These are phyloP conservation scores for Cariama cristata DNA, from an alignment of 2,113 vertebrate genomes.

Conservation along the genomic window DNA sequence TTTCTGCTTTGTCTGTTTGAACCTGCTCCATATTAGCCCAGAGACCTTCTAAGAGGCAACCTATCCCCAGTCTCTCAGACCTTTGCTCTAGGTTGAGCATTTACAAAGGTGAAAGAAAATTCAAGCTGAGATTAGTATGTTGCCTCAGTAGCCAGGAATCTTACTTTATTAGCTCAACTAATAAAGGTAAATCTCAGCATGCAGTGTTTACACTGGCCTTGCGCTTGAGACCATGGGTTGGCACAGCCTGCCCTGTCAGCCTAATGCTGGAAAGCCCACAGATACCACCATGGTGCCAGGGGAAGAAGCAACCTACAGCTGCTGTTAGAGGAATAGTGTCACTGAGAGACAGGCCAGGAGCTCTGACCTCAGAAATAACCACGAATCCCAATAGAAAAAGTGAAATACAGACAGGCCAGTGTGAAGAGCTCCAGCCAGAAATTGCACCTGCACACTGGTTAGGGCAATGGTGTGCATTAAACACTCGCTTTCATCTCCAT, in stretches of 20 bases:
- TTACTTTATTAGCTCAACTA: neutral
- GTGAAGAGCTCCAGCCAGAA: neutral
- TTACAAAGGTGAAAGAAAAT: slow-evolving; percentile 7
- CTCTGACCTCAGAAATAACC: neutral
- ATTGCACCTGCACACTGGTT: neutral
- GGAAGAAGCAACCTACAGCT: neutral
- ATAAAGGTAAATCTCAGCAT: neutral
- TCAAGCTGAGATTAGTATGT: neutral
- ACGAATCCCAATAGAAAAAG: neutral
- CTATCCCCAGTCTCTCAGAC: neutral
- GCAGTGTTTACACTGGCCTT: neutral
- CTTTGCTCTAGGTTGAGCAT: neutral
- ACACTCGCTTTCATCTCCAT: neutral
- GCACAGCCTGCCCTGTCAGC: neutral
- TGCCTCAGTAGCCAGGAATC: neutral
- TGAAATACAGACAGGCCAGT: neutral
- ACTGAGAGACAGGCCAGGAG: neutral
- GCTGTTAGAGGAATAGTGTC: neutral
- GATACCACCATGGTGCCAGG: neutral
- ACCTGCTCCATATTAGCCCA: neutral
- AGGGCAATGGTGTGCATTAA: neutral
- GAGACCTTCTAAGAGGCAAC: neutral
- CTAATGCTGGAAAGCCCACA: neutral
- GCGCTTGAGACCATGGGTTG: neutral
- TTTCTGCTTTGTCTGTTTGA: neutral